Evolutionary conservation across 2,888 invertebrate species (phyloP).

Genomic region (Cynaeus angustus): DNA sequence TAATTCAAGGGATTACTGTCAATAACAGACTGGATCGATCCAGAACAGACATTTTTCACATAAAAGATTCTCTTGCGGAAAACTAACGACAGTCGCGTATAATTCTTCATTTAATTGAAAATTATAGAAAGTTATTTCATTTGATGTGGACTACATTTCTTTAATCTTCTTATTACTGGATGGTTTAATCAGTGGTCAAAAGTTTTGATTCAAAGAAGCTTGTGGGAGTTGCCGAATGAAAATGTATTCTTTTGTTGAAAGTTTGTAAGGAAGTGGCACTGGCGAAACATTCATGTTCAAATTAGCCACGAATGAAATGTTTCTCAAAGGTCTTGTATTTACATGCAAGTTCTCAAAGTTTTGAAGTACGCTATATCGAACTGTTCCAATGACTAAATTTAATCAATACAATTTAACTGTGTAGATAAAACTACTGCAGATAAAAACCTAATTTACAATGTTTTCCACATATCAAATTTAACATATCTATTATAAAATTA

Average conservation of each 20-base stretch:
- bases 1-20: conserved; percentile 42
- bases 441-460: too few species aligned
- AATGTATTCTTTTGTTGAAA: conserved; percentile 6
- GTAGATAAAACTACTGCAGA: too few species aligned
- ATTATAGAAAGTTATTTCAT: too few species aligned
- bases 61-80: not conserved
- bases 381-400: too few species aligned
- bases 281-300: too few species aligned
- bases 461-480: too few species aligned
- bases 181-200: conserved; percentile 4
- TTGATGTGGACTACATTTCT: not conserved
- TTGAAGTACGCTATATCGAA: too few species aligned
- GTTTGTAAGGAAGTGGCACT: not conserved
- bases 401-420: too few species aligned
- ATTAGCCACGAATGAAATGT: too few species aligned
- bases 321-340: too few species aligned
- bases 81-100: not conserved
- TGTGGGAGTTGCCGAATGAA: conserved; percentile 10
- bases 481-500: too few species aligned
- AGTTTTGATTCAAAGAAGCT: conserved; percentile 8
- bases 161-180: conserved; percentile 2
- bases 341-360: too few species aligned
- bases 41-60: not conserved
- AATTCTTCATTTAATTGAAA: not conserved
- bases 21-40: conserved; percentile 36